These are phyloP conservation scores for Actinia tenebrosa DNA, from an alignment of 64 coral and sea anemone genomes.

Conservation along the genomic window DNA sequence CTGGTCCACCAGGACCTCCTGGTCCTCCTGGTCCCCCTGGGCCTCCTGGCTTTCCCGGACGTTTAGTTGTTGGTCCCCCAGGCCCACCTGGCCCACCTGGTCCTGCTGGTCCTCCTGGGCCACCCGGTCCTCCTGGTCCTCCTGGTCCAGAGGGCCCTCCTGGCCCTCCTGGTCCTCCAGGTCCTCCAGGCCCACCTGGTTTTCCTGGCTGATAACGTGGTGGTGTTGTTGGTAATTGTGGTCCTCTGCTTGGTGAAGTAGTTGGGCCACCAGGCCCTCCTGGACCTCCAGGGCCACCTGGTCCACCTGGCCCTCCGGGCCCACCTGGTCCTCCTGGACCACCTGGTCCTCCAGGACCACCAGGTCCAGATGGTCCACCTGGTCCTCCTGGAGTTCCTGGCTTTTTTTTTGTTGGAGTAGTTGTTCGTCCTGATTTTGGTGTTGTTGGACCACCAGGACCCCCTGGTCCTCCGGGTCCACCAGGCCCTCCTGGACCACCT, in stretches of 20 bases:
- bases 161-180: slow-evolving; percentile 80
- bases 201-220: slow-evolving; percentile 28
- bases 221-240: slow-evolving; percentile 32
- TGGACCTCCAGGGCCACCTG: slow-evolving; percentile 75
- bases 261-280: slow-evolving; percentile 21
- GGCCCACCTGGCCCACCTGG: slow-evolving; percentile 62
- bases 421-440: slow-evolving; percentile 35
- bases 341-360: slow-evolving; percentile 56
- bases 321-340: slow-evolving; percentile 41
- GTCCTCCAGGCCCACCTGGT: slow-evolving; percentile 44
- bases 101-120: slow-evolving; percentile 60
- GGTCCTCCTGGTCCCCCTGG: slow-evolving; percentile 77
- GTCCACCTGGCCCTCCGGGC: slow-evolving; percentile 70
- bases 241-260: slow-evolving; percentile 28
- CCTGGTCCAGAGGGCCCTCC: slow-evolving; percentile 85
- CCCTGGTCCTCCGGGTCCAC: slow-evolving; percentile 76
- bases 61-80: slow-evolving; percentile 47
- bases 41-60: slow-evolving; percentile 46
- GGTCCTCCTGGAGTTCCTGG: slow-evolving; percentile 54
- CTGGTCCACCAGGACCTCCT: slow-evolving; percentile 80
- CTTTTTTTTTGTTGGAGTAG: not conserved
- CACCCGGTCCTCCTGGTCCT: slow-evolving; percentile 77
- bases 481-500: slow-evolving; percentile 53
- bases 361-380: slow-evolving; percentile 32
- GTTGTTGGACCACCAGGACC: slow-evolving; percentile 76